Conservation (phyloP, 2,113 vertebrate genomes). For the Percina caprodes region DNA sequence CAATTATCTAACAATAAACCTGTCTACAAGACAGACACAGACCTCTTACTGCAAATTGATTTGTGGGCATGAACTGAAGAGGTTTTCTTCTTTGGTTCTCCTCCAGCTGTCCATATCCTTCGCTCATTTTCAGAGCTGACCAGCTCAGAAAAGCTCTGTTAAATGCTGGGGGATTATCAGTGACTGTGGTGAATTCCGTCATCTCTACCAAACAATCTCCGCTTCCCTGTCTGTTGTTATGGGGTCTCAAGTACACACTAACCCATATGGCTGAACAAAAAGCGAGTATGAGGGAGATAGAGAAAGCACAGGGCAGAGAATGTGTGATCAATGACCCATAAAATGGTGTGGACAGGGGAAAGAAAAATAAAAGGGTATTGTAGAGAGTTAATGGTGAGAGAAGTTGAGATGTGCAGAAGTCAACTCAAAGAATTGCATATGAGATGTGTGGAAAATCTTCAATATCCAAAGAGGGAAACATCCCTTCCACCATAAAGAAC, state of each 20-base stretch:
- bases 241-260: slow-evolving; percentile 52
- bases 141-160: slow-evolving; percentile 33
- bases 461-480: slow-evolving; percentile 5
- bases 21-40: slow-evolving; percentile 26
- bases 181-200: slow-evolving; percentile 33
- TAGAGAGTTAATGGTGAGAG: slow-evolving; percentile 7
- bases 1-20: slow-evolving; percentile 30
- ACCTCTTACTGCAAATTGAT: slow-evolving; percentile 39
- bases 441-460: slow-evolving; percentile 13
- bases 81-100: slow-evolving; percentile 34
- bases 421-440: slow-evolving; percentile 9
- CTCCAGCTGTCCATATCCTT: slow-evolving; percentile 35
- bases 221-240: slow-evolving; percentile 35
- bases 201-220: slow-evolving; percentile 41
- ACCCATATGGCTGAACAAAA: slow-evolving; percentile 53
- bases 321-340: slow-evolving; percentile 14
- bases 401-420: slow-evolving; percentile 16
- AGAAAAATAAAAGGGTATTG: slow-evolving; percentile 2
- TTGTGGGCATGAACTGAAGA: slow-evolving; percentile 32
- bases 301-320: slow-evolving; percentile 5
- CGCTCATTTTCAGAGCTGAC: slow-evolving; percentile 17
- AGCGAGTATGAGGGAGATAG: slow-evolving; percentile 11
- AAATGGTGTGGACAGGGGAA: not conserved
- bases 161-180: slow-evolving; percentile 51
- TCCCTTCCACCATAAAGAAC: not conserved